These are phyloP conservation scores for Ophonus ardosiacus DNA, from an alignment of 2,888 invertebrate genomes.

Conservation along the genomic window DNA sequence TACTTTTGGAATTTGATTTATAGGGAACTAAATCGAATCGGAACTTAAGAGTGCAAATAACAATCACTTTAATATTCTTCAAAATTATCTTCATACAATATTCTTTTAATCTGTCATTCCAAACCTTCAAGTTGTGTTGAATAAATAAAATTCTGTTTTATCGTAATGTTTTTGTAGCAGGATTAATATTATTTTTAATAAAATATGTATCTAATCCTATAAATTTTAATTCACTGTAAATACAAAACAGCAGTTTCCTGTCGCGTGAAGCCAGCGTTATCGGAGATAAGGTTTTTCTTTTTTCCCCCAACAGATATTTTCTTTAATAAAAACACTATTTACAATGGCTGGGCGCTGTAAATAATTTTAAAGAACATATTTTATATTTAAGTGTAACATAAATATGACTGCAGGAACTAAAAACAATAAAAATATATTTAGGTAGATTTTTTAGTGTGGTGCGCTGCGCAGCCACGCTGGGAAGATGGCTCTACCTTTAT, in stretches of 20 bases:
- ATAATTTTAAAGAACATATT: constrained; percentile 37
- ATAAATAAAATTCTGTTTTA: no score
- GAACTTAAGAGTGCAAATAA: no score
- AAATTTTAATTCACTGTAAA: not conserved
- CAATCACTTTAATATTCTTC: no score
- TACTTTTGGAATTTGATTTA: no score
- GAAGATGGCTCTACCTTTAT: constrained; percentile 20
- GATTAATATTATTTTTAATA: not conserved
- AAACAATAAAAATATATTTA: constrained; percentile 46
- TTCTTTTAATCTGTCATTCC: no score
- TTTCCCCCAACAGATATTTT: not conserved
- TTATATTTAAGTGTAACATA: constrained; percentile 36
- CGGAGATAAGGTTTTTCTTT: not conserved
- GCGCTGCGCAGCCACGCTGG: not conserved
- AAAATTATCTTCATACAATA: no score
- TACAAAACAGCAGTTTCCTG: not conserved
- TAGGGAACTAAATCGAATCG: no score
- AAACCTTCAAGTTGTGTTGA: no score
- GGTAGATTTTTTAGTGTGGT: constrained; percentile 30
- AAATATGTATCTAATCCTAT: not conserved
- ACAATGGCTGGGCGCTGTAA: not conserved
- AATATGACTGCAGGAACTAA: constrained; percentile 20
- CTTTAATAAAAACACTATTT: constrained; percentile 15
- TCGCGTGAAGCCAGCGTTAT: not conserved
- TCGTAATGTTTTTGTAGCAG: no score